A percentile compares a stretch with the other conserved stretches of the same genome.
Conservation (phyloP, 2,797 vertebrate species). For the Heliangelus exortis region DNA sequence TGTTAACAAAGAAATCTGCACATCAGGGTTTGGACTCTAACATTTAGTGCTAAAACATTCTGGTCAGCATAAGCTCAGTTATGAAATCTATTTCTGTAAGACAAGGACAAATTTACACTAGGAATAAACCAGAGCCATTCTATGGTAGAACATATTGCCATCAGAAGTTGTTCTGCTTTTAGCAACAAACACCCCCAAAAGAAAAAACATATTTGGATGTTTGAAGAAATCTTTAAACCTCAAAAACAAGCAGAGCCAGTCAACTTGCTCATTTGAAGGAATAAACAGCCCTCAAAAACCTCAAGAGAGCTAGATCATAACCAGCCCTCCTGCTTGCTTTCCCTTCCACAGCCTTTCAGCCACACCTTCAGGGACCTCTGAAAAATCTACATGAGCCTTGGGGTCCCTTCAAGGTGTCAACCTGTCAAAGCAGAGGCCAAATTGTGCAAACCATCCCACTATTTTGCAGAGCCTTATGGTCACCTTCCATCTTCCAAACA, state of each 20-base stretch:
- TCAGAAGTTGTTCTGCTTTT: background rate
- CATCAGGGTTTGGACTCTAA: background rate
- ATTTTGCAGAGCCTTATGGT: background rate
- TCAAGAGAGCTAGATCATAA: background rate
- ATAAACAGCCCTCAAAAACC: background rate
- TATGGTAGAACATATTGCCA: background rate
- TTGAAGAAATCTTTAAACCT: background rate
- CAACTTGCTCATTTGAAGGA: background rate
- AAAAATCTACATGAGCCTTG: background rate
- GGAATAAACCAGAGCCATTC: background rate
- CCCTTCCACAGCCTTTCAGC: background rate
- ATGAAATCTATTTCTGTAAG: background rate
- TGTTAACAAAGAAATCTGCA: background rate
- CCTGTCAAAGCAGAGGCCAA: background rate
- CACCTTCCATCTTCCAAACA: background rate
- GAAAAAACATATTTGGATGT: background rate
- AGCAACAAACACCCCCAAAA: background rate
- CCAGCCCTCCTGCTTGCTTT: background rate
- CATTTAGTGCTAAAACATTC: background rate
- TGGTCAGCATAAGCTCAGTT: background rate
- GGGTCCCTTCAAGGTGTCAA: background rate
- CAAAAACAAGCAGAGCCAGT: background rate
- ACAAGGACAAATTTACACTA: background rate
- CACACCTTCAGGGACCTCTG: background rate
- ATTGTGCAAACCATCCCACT: accelerated